These are phyloP conservation scores for Malacoraja senta DNA, from an alignment of 2,797 vertebrate genomes.

Conservation along the genomic window DNA sequence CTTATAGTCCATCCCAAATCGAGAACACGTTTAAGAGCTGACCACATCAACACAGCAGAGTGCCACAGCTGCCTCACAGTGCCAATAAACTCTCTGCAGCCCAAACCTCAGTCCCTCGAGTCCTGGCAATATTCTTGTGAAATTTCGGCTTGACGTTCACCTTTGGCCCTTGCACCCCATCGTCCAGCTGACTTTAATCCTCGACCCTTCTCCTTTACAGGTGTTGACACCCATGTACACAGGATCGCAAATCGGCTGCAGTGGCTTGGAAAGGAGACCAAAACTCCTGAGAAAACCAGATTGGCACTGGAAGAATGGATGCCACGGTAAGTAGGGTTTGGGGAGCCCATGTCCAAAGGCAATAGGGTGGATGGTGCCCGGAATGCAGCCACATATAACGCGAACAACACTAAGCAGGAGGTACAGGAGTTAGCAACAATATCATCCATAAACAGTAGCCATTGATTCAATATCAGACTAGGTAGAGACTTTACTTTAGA, in stretches of 20 bases:
- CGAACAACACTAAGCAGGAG: neutral
- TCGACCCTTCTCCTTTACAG: constrained; percentile 50
- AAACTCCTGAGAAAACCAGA: constrained; percentile 74
- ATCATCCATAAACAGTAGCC: neutral
- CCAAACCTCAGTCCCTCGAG: too few species aligned
- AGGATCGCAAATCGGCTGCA: constrained; percentile 80
- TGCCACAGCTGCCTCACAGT: too few species aligned
- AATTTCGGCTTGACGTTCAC: neutral
- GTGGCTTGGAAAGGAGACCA: constrained; percentile 73
- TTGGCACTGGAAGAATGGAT: constrained; percentile 81
- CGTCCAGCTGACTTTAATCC: neutral
- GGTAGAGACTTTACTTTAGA: neutral
- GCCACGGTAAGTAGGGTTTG: constrained; percentile 66
- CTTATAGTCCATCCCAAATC: too few species aligned
- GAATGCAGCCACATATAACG: too few species aligned
- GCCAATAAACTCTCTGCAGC: too few species aligned
- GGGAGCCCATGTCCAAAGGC: neutral
- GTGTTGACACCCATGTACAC: constrained; percentile 93
- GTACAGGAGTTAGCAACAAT: neutral
- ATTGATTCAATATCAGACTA: neutral
- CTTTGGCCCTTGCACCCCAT: neutral
- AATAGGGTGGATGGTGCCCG: neutral
- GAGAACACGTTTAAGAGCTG: too few species aligned
- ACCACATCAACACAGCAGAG: too few species aligned
- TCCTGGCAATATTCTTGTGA: too few species aligned